Evolutionary conservation across 1,140 invertebrate species (phyloP).

Genomic region (Papilio polytes): DNA sequence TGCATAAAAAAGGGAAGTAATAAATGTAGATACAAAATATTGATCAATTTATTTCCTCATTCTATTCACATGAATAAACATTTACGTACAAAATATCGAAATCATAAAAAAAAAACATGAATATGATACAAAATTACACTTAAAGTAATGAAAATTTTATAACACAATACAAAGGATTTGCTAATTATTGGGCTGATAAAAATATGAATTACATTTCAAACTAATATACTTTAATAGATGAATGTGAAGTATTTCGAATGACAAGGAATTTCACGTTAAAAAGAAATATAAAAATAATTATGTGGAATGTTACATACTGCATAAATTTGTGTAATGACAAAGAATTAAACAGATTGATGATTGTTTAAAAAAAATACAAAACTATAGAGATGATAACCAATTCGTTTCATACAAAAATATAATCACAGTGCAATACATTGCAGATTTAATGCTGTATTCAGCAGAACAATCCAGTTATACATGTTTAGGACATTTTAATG

Average conservation of each 20-base stretch:
- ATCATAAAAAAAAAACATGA: constrained; percentile 67
- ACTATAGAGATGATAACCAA: constrained; percentile 9
- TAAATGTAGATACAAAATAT: constrained; percentile 65
- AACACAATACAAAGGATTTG: constrained; percentile 37
- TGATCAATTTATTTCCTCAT: constrained; percentile 76
- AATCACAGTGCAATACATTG: constrained; percentile 12
- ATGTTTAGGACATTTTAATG: background rate
- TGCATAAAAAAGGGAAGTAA: constrained; percentile 22
- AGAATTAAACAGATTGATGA: background rate
- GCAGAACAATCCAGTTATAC: constrained; percentile 26
- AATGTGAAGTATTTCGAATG: constrained; percentile 27
- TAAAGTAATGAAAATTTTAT: constrained; percentile 53
- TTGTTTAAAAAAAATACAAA: background rate
- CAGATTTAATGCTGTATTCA: constrained; percentile 20
- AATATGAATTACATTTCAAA: constrained; percentile 22
- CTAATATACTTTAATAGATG: constrained; percentile 41
- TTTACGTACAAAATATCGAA: constrained; percentile 63
- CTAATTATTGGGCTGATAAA: constrained; percentile 20
- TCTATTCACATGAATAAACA: constrained; percentile 73
- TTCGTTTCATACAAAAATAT: constrained; percentile 17
- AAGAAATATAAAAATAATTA: constrained; percentile 66
- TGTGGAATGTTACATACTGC: constrained; percentile 68
- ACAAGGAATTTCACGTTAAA: constrained; percentile 42
- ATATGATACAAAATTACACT: constrained; percentile 73
- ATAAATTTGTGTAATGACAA: constrained; percentile 37